These are phyloP conservation scores for Anastatus disparis DNA, from an alignment of 1,140 invertebrate species.

Conservation along the genomic window DNA sequence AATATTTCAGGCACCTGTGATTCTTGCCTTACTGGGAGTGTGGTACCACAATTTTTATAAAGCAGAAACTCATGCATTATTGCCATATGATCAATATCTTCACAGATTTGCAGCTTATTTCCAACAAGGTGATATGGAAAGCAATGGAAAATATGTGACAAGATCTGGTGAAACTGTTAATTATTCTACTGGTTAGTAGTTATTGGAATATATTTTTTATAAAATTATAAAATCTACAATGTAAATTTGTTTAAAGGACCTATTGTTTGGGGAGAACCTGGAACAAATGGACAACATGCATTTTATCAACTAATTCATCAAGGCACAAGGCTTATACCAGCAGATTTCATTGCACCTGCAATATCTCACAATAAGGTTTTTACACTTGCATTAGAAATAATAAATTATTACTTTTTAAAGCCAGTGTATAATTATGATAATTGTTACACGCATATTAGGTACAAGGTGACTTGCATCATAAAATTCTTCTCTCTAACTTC, in stretches of 20 bases:
- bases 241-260: conserved; percentile 65
- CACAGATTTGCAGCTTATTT: conserved; percentile 99
- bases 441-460: no score
- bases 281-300: conserved; percentile 99
- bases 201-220: conserved; percentile 15
- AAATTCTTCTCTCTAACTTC: conserved; percentile 97
- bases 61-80: conserved; percentile 93
- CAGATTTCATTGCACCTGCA: conserved; percentile 96
- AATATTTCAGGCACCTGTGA: conserved; percentile 84
- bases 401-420: not conserved
- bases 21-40: conserved; percentile 92
- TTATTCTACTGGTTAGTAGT: conserved; percentile 82
- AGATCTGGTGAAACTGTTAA: conserved; percentile 78
- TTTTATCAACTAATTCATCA: conserved; percentile 98
- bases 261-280: conserved; percentile 88
- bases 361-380: conserved; percentile 93
- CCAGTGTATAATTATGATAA: not conserved
- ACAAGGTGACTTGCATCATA: conserved; percentile 72
- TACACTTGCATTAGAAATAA: conserved; percentile 48
- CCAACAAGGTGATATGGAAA: conserved; percentile 99
- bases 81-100: conserved; percentile 99
- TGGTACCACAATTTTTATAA: conserved; percentile 98
- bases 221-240: not conserved
- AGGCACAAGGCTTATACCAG: conserved; percentile 89
- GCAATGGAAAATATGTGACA: conserved; percentile 97